Evolutionary conservation across 1,140 invertebrate genomes (phyloP).

Genomic region (Branchinecta lindahli): DNA sequence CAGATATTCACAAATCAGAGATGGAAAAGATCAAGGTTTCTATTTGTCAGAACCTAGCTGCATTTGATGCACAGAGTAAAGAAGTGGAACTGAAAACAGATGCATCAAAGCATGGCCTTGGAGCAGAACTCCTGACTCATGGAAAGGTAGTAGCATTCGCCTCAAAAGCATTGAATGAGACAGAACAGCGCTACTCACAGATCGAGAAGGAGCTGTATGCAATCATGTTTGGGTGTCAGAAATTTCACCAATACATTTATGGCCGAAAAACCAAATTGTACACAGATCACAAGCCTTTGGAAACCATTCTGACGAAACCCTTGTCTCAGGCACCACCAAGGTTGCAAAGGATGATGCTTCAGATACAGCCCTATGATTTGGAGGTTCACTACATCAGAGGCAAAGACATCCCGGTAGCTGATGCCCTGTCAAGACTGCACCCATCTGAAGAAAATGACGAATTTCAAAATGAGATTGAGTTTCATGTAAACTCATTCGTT

Average conservation of each 20-base stretch:
- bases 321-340: constrained; percentile 4
- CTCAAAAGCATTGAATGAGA: constrained; percentile 8
- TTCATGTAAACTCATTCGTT: too few relatives aligned
- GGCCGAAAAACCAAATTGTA: constrained; percentile 3
- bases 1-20: constrained; percentile 5
- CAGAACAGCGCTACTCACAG: constrained; percentile 7
- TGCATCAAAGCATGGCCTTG: constrained; percentile 5
- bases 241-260: constrained; percentile 9
- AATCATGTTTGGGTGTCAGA: constrained; percentile 5
- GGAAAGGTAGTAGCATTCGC: constrained; percentile 8
- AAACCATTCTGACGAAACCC: constrained; percentile 1
- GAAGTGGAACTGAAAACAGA: constrained; percentile 8
- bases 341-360: constrained; percentile 8
- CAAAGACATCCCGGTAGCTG: constrained; percentile 7
- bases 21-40: constrained; percentile 8
- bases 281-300: background rate
- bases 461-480: too few relatives aligned
- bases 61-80: constrained; percentile 5
- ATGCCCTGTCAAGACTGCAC: constrained; percentile 44
- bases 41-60: constrained; percentile 8
- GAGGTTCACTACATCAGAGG: too few relatives aligned
- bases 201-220: constrained; percentile 8
- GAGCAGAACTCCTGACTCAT: constrained; percentile 4
- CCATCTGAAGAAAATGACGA: too few relatives aligned
- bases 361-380: constrained; percentile 5